These are phyloP conservation scores for Zootoca vivipara DNA, from an alignment of 2,113 vertebrate species.

Conservation along the genomic window DNA sequence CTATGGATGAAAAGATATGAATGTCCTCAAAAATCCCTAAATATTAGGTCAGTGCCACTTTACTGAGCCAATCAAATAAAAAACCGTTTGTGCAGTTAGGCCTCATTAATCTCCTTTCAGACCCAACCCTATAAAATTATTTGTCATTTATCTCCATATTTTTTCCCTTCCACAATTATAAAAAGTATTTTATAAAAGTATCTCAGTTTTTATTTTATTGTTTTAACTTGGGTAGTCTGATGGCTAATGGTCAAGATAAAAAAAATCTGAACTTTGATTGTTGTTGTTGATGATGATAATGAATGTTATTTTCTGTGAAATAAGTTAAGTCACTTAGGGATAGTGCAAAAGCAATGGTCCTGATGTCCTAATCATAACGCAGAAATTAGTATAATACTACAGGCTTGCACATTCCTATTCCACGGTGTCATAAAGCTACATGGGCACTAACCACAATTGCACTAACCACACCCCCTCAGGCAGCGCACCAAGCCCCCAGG, in stretches of 20 bases:
- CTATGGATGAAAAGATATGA: background rate
- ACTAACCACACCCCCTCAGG: too few relatives aligned
- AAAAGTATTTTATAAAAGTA: background rate
- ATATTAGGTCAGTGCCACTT: background rate
- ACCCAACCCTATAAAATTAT: background rate
- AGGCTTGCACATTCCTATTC: background rate
- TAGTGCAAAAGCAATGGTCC: background rate
- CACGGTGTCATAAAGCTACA: background rate
- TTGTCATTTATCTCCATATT: background rate
- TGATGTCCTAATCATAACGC: background rate
- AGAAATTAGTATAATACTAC: background rate
- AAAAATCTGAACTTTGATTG: background rate
- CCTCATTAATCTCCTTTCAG: conserved; percentile 4
- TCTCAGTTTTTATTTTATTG: background rate
- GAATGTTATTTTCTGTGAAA: background rate
- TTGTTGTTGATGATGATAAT: background rate
- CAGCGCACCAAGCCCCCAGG: too few relatives aligned
- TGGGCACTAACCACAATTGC: background rate
- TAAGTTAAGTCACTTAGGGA: background rate
- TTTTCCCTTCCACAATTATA: background rate
- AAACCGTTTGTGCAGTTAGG: background rate
- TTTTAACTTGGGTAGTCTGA: background rate
- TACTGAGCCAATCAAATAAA: background rate
- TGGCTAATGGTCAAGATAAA: background rate
- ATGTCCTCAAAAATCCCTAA: background rate